Evolutionary conservation across 2,113 vertebrate species (phyloP).

Genomic region (Gobiocypris rarus): DNA sequence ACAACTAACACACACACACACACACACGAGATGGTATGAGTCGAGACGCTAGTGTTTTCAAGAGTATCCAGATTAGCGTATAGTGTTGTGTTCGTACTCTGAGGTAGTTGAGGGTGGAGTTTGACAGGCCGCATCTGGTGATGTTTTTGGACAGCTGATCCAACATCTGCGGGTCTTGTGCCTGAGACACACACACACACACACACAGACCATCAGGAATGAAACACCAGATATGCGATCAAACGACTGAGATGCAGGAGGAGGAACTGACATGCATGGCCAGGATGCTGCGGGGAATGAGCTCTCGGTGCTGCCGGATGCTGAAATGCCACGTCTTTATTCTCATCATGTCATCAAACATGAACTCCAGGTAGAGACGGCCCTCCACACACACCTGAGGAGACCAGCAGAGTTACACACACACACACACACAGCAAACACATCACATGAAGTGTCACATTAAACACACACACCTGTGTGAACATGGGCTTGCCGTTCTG

Average conservation of each 20-base stretch:
- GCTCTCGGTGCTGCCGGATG: slow-evolving; percentile 97
- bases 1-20: slow-evolving; percentile 77
- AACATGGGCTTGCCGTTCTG: slow-evolving; percentile 99
- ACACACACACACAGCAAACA: neutral
- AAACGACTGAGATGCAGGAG: neutral
- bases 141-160: slow-evolving; percentile 99
- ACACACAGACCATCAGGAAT: neutral
- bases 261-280: slow-evolving; percentile 91
- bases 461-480: slow-evolving; percentile 86
- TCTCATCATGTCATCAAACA: slow-evolving; percentile 99
- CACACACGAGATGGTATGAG: neutral
- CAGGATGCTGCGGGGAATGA: slow-evolving; percentile 97
- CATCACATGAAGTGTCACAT: neutral
- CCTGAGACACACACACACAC: slow-evolving; percentile 58
- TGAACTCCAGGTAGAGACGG: slow-evolving; percentile 96
- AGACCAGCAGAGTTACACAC: slow-evolving; percentile 5
- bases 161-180: slow-evolving; percentile 98
- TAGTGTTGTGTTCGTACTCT: slow-evolving; percentile 80
- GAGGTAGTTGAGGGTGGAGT: slow-evolving; percentile 99
- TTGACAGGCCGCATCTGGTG: slow-evolving; percentile 97
- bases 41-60: too few relatives aligned
- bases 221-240: neutral
- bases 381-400: slow-evolving; percentile 97
- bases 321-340: slow-evolving; percentile 99
- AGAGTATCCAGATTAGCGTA: too few relatives aligned